phyloP scores from a whole-genome alignment of 2,113 vertebrate species.

The Smithornis capensis region DNA sequence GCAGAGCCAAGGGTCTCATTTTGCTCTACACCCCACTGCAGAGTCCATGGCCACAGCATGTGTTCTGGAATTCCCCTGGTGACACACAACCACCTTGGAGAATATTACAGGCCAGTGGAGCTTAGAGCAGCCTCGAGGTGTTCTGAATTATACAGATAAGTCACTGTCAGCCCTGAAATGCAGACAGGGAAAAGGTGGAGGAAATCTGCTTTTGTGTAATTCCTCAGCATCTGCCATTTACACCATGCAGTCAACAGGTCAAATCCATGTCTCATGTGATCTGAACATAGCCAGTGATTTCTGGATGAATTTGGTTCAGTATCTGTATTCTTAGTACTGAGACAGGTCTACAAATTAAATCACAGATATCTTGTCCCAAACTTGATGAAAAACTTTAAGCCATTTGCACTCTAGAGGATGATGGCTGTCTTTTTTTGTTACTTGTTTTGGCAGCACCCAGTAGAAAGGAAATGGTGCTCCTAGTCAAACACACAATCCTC shows the following conservation, averaged over 20 bases:
- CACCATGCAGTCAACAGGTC: background rate
- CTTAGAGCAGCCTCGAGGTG: background rate
- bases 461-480: background rate
- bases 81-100: background rate
- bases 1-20: background rate
- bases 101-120: background rate
- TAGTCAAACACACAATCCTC: background rate
- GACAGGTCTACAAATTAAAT: background rate
- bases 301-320: background rate
- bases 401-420: background rate
- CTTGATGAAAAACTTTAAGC: background rate
- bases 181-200: background rate
- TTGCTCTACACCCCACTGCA: background rate
- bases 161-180: background rate
- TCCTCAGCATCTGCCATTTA: background rate
- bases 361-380: background rate
- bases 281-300: background rate
- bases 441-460: background rate
- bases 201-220: background rate
- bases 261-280: background rate
- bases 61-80: accelerated
- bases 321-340: background rate
- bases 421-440: background rate
- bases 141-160: background rate
- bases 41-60: background rate